phyloP scores from a whole-genome alignment of 2,797 vertebrate species.

The Alcedo quadribrachys region DNA sequence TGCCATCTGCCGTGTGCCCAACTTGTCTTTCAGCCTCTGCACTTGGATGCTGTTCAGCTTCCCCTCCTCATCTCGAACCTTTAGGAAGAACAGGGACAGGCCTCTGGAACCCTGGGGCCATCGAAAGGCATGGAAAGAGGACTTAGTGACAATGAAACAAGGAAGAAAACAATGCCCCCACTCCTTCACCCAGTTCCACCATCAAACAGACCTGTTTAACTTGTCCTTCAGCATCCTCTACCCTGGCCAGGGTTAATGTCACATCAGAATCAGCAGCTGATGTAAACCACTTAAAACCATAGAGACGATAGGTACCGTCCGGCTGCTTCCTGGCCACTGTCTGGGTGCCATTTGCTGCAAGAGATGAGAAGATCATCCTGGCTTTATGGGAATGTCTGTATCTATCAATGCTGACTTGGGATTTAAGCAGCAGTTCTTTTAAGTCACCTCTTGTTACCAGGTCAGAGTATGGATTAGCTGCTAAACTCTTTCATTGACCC shows the following conservation, averaged over 20 bases:
- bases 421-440: not conserved
- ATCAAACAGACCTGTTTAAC: slow-evolving; percentile 66
- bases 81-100: slow-evolving; percentile 87
- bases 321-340: slow-evolving; percentile 82
- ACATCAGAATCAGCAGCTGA: slow-evolving; percentile 89
- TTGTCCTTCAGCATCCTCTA: slow-evolving; percentile 73
- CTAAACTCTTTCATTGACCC: not conserved
- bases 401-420: not conserved
- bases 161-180: not conserved
- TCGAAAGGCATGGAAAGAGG: not conserved
- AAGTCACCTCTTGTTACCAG: not conserved
- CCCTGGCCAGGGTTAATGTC: slow-evolving; percentile 85
- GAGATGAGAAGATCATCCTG: not conserved
- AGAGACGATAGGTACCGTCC: slow-evolving; percentile 82
- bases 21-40: slow-evolving; percentile 88
- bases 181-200: not conserved
- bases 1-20: slow-evolving; percentile 88
- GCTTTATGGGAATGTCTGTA: not conserved
- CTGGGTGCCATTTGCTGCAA: slow-evolving; percentile 83
- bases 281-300: slow-evolving; percentile 91
- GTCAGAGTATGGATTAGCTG: not conserved
- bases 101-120: slow-evolving; percentile 67
- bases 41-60: slow-evolving; percentile 83
- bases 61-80: slow-evolving; percentile 78
- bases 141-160: not conserved